These are phyloP conservation scores for Psilopsiagon aurifrons DNA, from an alignment of 2,113 vertebrate genomes.

Conservation along the genomic window DNA sequence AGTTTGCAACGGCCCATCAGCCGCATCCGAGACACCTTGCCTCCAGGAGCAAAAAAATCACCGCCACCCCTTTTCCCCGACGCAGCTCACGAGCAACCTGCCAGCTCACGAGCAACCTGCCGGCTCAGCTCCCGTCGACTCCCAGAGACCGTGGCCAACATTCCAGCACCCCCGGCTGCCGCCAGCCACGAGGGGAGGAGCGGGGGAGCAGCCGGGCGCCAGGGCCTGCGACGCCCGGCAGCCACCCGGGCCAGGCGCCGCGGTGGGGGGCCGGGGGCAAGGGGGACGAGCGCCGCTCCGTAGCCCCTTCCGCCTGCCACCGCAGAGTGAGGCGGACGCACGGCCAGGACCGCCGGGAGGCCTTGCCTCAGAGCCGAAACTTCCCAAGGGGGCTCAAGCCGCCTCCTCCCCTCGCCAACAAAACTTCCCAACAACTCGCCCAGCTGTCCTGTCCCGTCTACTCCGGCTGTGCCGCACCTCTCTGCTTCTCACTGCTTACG, in stretches of 20 bases:
- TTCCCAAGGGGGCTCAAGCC: not conserved
- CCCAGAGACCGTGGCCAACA: not conserved
- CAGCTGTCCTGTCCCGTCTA: not conserved
- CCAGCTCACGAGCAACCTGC: not conserved
- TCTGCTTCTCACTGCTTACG: not conserved
- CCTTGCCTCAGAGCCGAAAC: not conserved
- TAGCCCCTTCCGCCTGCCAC: not conserved
- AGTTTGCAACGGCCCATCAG: not conserved
- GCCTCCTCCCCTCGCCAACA: not conserved
- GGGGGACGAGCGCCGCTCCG: not conserved
- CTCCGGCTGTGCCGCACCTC: not conserved
- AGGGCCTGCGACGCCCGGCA: not conserved
- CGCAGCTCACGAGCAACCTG: not conserved
- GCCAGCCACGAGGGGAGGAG: not conserved
- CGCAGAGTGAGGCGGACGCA: not conserved
- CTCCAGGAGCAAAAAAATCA: not conserved
- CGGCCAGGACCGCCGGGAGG: not conserved
- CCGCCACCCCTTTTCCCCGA: not conserved
- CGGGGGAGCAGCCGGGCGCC: not conserved
- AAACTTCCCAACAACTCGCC: conserved; percentile 3
- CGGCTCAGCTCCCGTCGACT: not conserved
- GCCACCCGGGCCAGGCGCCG: not conserved
- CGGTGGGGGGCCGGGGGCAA: too few relatives aligned
- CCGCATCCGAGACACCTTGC: not conserved
- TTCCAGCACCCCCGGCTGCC: not conserved